A percentile compares a stretch with the other conserved stretches of the same genome.
Conservation (phyloP, 2,113 vertebrate species). For the Cyphomyrus discorhynchus region DNA sequence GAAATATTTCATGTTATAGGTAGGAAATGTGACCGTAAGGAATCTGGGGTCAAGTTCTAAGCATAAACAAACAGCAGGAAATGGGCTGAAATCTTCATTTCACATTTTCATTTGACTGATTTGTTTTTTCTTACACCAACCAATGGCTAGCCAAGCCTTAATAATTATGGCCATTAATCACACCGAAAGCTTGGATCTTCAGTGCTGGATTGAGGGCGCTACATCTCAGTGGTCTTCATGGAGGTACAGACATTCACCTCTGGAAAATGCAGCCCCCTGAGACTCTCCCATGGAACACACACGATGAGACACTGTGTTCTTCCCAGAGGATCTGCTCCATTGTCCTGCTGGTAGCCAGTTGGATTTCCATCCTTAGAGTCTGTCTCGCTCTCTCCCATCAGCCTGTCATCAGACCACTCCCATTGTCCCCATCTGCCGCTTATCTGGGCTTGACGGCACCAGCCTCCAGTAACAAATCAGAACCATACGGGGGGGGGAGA, state of each 20-base stretch:
- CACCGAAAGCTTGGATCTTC: not conserved
- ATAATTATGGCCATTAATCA: not conserved
- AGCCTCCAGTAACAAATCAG: not conserved
- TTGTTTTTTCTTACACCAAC: not conserved
- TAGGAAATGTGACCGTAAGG: not conserved
- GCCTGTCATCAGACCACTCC: not conserved
- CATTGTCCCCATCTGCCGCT: not conserved
- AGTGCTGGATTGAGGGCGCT: not conserved
- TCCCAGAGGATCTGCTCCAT: not conserved
- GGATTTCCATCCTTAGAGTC: not conserved
- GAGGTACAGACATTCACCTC: not conserved
- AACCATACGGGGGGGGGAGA: not conserved
- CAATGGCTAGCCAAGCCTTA: not conserved
- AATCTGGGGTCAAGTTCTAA: not conserved
- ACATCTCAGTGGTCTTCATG: not conserved
- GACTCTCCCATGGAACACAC: not conserved
- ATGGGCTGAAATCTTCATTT: not conserved
- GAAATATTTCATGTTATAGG: not conserved
- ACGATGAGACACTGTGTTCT: not conserved
- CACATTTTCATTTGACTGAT: not conserved
- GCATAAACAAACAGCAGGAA: not conserved
- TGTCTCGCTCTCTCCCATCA: not conserved
- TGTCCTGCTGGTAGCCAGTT: not conserved
- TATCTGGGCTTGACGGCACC: not conserved
- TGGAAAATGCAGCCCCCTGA: not conserved